These are phyloP conservation scores for Mastomys natalensis DNA, from an alignment of 2,113 vertebrate genomes.

Conservation along the genomic window DNA sequence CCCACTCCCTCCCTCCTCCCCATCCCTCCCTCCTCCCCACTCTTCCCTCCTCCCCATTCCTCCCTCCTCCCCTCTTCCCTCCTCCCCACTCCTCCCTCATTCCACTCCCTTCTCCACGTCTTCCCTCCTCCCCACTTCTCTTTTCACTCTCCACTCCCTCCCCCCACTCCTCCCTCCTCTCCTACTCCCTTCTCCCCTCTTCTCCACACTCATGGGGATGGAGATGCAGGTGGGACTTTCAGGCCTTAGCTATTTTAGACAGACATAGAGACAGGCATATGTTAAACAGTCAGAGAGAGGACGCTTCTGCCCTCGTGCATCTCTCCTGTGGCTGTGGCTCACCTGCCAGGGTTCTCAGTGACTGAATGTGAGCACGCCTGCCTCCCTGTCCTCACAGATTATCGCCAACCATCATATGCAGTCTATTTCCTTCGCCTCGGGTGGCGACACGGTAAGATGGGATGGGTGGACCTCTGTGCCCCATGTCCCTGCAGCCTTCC, in stretches of 20 bases:
- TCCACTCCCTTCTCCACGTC: too few species aligned
- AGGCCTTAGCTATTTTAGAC: neutral
- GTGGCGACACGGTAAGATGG: constrained; percentile 95
- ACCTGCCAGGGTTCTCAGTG: neutral
- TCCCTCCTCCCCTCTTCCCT: neutral
- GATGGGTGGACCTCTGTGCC: fast-evolving
- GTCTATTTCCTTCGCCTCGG: constrained; percentile 96
- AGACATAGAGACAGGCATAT: too few species aligned
- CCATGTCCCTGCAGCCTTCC: fast-evolving
- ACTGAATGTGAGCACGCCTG: neutral
- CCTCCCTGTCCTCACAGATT: constrained; percentile 87
- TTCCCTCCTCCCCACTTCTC: too few species aligned
- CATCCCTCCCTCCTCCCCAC: too few species aligned
- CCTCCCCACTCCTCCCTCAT: too few species aligned
- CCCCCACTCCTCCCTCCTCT: too few species aligned
- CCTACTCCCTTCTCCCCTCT: neutral
- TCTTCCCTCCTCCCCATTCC: fast-evolving
- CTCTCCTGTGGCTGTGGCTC: too few species aligned
- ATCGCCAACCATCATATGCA: constrained; percentile 98
- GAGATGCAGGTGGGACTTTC: neutral
- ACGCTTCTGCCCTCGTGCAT: fast-evolving
- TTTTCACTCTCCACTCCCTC: too few species aligned
- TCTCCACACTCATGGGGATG: constrained; percentile 85
- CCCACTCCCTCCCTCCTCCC: too few species aligned
- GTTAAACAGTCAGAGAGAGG: too few species aligned